Percentiles rank a stretch among this genome's conserved stretches.
These are phyloP conservation scores for Perdita meconis DNA, from an alignment of 2,888 invertebrate species.

Conservation along the genomic window DNA sequence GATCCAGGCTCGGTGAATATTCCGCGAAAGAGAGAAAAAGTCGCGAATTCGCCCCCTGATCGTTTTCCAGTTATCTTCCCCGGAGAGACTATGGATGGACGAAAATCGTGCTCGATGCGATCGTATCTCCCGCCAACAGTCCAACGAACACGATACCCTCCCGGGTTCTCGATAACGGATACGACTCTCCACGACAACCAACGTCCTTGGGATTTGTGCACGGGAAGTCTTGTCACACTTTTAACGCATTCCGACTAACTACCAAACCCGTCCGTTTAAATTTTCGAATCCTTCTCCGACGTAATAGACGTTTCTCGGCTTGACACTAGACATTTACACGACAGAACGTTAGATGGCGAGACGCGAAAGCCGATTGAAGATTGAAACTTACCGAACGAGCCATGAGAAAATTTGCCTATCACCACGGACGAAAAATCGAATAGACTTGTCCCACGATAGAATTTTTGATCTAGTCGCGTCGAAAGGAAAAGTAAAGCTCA, in stretches of 20 bases:
- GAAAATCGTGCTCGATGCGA: constrained; percentile 12
- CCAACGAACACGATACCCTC: constrained; percentile 9
- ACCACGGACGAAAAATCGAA: no score
- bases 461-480: no score
- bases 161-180: constrained; percentile 4
- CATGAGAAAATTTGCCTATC: constrained; percentile 22
- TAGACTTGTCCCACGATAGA: no score
- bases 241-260: constrained; percentile 55
- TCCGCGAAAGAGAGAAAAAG: constrained; percentile 14
- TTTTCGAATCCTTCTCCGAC: constrained; percentile 70
- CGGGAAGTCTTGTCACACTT: constrained; percentile 44
- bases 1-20: constrained; percentile 45
- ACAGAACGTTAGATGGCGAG: constrained; percentile 53
- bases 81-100: constrained; percentile 9
- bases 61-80: constrained; percentile 21
- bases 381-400: constrained; percentile 34
- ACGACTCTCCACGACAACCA: constrained; percentile 21
- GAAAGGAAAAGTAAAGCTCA: no score
- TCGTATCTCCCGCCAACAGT: constrained; percentile 55
- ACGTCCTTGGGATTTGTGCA: constrained; percentile 34
- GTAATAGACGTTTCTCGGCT: constrained; percentile 57
- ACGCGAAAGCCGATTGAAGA: neutral
- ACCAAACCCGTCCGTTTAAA: constrained; percentile 64
- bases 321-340: constrained; percentile 42
- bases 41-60: constrained; percentile 7